Conservation (phyloP, 64 coral and sea anemone genomes). For the Stylophora pistillata region DNA sequence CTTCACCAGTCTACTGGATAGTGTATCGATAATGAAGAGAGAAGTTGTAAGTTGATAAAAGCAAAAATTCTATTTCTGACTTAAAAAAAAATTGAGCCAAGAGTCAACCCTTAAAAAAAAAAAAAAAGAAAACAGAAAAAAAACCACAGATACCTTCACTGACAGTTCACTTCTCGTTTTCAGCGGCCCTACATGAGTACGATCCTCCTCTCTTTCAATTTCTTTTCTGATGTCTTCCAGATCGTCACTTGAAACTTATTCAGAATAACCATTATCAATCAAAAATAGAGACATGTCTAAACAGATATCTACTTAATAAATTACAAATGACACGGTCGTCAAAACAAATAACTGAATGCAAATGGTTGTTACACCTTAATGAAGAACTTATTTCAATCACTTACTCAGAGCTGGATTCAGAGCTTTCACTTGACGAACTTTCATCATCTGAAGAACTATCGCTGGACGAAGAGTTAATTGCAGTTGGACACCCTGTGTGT, state of each 20-base stretch:
- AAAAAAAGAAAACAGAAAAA: background rate
- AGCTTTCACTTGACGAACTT: slow-evolving; percentile 31
- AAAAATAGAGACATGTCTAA: background rate
- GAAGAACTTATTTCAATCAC: background rate
- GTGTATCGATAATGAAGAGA: no score
- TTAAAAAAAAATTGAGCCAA: background rate
- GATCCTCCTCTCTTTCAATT: slow-evolving; percentile 73
- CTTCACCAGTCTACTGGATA: no score
- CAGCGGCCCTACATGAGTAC: slow-evolving; percentile 22
- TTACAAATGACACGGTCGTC: no score
- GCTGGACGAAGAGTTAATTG: background rate
- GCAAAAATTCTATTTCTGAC: background rate
- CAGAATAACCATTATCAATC: background rate
- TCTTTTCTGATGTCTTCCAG: slow-evolving; percentile 23
- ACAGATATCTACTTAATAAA: no score
- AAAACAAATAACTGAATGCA: background rate
- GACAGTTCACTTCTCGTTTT: slow-evolving; percentile 83
- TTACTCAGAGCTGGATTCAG: slow-evolving; percentile 37
- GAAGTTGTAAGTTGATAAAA: no score
- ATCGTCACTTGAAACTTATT: slow-evolving; percentile 27
- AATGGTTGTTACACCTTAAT: background rate
- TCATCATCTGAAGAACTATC: slow-evolving; percentile 40
- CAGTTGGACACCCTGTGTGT: background rate
- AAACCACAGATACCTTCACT: slow-evolving; percentile 22
- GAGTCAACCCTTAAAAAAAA: background rate